Evolutionary conservation across 2,888 invertebrate species (phyloP).

Genomic region (Dastarcus helophoroides): DNA sequence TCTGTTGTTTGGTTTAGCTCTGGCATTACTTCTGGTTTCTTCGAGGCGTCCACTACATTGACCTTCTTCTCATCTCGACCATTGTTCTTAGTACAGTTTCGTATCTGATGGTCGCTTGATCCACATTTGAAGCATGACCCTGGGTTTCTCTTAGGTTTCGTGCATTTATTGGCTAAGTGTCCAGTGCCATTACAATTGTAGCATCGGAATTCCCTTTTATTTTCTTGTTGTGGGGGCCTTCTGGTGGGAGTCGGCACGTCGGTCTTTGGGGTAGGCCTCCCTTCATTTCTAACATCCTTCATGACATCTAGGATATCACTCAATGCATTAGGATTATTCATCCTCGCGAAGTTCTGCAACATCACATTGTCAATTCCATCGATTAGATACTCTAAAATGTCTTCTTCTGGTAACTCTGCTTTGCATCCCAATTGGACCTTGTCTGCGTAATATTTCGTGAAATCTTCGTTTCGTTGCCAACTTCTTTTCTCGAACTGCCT

Average conservation of each 20-base stretch:
- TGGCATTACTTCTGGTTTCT: too few species aligned
- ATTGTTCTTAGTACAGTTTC: constrained; percentile 1
- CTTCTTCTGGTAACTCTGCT: constrained; percentile 16
- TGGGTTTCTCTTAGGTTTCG: not conserved
- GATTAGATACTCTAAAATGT: constrained; percentile 15
- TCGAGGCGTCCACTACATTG: too few species aligned
- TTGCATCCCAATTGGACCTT: constrained; percentile 14
- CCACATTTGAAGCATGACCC: constrained; percentile 4
- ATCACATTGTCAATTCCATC: constrained; percentile 12
- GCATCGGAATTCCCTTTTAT: constrained; percentile 1
- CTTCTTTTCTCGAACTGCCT: constrained; percentile 11
- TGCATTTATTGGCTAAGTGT: constrained; percentile 2
- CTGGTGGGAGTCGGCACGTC: not conserved
- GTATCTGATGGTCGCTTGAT: not conserved
- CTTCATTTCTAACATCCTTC: constrained; percentile 2
- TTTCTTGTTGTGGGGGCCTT: not conserved
- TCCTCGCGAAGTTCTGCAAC: constrained; percentile 3
- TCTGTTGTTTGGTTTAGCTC: too few species aligned
- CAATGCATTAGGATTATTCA: constrained; percentile 1
- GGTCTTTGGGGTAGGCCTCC: not conserved
- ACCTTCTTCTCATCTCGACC: not conserved
- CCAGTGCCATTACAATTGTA: constrained; percentile 3
- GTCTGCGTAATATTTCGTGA: constrained; percentile 14
- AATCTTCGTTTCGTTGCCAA: constrained; percentile 13
- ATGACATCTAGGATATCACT: constrained; percentile 3